A percentile compares a stretch with the other conserved stretches of the same genome.
Evolutionary conservation across 2,888 invertebrate genomes (phyloP).

Genomic region (Metellina segmentata): DNA sequence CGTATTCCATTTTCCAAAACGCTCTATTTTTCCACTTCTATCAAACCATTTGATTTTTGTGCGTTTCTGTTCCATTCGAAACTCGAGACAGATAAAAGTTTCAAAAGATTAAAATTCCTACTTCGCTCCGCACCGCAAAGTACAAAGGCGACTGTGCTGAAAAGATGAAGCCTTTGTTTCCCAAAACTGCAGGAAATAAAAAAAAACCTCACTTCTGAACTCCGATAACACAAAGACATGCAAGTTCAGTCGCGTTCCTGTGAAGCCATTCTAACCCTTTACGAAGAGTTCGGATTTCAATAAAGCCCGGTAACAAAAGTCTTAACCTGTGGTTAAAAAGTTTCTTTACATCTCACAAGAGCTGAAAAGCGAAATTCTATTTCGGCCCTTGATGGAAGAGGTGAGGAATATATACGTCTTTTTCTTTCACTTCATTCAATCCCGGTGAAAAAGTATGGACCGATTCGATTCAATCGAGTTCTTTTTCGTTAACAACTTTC

Average conservation of each 20-base stretch:
- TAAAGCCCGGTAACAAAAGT: constrained; percentile 23
- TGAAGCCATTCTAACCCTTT: background rate
- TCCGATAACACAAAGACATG: background rate
- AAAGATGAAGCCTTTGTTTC: background rate
- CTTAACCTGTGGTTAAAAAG: constrained; percentile 56
- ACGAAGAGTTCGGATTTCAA: constrained; percentile 21
- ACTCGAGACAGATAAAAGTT: too few species aligned
- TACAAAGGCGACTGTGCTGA: too few species aligned
- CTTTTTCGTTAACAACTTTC: constrained; percentile 66
- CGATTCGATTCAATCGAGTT: constrained; percentile 52
- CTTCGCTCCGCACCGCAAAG: too few species aligned
- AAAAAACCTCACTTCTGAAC: background rate
- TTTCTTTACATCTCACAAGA: constrained; percentile 49
- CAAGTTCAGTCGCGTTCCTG: too few species aligned
- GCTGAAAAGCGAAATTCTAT: constrained; percentile 61
- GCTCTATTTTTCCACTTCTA: too few species aligned
- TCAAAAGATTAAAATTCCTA: too few species aligned
- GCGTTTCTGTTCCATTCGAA: too few species aligned
- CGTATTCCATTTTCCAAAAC: too few species aligned
- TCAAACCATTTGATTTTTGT: too few species aligned
- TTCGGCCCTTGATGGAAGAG: constrained; percentile 49
- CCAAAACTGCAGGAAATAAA: background rate
- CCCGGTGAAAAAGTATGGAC: constrained; percentile 25
- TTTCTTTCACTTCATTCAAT: constrained; percentile 26
- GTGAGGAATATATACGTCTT: background rate